Percentiles rank a stretch among this genome's conserved stretches.
These are phyloP conservation scores for Corythaixoides concolor DNA, from an alignment of 2,113 vertebrate species.

Conservation along the genomic window DNA sequence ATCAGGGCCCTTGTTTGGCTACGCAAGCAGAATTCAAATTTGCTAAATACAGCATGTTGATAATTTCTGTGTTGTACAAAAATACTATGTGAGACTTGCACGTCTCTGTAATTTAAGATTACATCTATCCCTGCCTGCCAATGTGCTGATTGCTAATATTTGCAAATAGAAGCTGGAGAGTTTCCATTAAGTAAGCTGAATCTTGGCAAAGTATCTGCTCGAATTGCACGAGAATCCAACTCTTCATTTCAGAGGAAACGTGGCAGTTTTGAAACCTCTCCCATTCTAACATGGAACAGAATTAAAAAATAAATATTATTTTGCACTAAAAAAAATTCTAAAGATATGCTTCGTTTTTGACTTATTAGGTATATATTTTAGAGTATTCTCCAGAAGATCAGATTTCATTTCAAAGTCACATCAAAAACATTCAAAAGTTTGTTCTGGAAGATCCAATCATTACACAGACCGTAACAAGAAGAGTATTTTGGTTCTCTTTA, in stretches of 20 bases:
- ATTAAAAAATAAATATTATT: not conserved
- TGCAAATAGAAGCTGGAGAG: conserved; percentile 22
- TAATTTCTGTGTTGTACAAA: not conserved
- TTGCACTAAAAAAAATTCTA: not conserved
- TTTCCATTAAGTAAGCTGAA: not conserved
- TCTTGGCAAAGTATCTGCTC: not conserved
- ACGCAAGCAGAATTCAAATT: not conserved
- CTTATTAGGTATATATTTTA: not conserved
- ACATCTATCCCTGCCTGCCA: not conserved
- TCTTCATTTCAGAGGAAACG: not conserved
- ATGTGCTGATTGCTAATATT: not conserved
- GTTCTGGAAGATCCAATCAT: not conserved
- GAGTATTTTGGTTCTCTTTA: not conserved
- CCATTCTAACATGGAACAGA: not conserved
- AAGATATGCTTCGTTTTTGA: not conserved
- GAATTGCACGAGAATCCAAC: not conserved
- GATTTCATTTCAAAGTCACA: not conserved
- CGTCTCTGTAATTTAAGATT: not conserved
- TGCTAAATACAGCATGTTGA: not conserved
- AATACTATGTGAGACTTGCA: not conserved
- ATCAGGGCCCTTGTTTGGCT: not conserved
- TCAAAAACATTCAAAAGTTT: not conserved
- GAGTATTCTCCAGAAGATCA: not conserved
- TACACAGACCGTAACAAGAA: not conserved
- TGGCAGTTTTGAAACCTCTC: not conserved